Conservation (phyloP, 64 coral and sea anemone species). For the Stichodactyla mertensii region DNA sequence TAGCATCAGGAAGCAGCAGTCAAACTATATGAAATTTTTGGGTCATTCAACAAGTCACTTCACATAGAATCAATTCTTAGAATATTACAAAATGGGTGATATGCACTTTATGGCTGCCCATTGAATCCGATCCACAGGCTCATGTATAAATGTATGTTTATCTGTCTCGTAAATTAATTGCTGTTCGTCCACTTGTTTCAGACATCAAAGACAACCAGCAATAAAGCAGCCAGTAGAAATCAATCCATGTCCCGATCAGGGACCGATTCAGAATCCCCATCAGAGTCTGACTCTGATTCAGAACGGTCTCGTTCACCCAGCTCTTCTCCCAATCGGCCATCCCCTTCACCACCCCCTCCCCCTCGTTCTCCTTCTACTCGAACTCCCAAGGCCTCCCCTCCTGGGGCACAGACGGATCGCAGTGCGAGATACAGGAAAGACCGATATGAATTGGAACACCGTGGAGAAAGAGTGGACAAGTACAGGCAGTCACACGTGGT, state of each 20-base stretch:
- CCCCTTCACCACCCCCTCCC: slow-evolving; percentile 38
- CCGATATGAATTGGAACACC: slow-evolving; percentile 52
- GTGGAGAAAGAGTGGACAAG: slow-evolving; percentile 55
- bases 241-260: slow-evolving; percentile 16
- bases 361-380: slow-evolving; percentile 15
- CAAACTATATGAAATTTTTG: no score
- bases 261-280: slow-evolving; percentile 54
- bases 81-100: no score
- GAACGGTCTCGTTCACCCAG: slow-evolving; percentile 12
- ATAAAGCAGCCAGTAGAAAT: background rate
- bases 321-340: slow-evolving; percentile 29
- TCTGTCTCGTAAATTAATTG: no score
- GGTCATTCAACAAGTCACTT: no score
- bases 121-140: no score
- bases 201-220: background rate
- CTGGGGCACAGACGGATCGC: slow-evolving; percentile 26
- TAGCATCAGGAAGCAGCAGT: no score
- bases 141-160: no score
- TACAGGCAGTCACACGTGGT: slow-evolving; percentile 40
- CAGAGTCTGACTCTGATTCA: slow-evolving; percentile 22
- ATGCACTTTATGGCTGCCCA: no score
- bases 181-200: background rate
- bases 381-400: slow-evolving; percentile 10
- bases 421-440: slow-evolving; percentile 46
- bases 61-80: no score